Base-by-base conservation (phyloP, 1,140 invertebrate genomes). In the Tetramorium parvispinum region DNA sequence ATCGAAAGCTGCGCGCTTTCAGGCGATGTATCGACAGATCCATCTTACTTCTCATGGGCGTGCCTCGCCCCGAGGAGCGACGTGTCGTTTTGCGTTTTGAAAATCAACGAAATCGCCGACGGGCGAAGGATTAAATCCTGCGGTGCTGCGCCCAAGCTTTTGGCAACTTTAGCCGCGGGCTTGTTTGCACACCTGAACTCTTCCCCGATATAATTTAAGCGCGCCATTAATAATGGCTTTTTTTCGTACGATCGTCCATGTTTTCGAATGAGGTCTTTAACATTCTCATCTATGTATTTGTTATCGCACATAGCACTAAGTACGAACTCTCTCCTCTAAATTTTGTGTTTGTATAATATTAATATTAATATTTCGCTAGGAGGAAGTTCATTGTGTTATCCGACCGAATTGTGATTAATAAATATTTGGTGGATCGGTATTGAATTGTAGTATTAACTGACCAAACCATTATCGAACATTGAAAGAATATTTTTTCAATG, bases 151-250 rank as follows among this genome's bases (percentile, higher is more conserved):
- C 73, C 53, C 61, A 89, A 89, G 78, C 93, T 94, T 93, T 92
- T 91, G 90, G 92, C 92, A 89, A 93, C 89, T 87, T 91, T 89
- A 87, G 92, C 94, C 92, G 87, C 91, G 85, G 94, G 94, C 91
- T 88, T 95, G 92, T 95, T 95, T 95, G 92, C 92, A 93, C 95
- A 95, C 93, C 94, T 94, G 94, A 94, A 87, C 90, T 92, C 88
- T 78, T 88, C 70, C 66, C 86, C 76, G 88, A 86, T 82, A 91
- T 89, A 91, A 88, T 89, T 88, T 71, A 83, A 65, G 59, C 75
- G 66, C 27, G 76, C 79, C 78, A 81, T 90, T 88, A 91, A 90
- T 86, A 88, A 85, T 87, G 66, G 87, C 65, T 77, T 63, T 32
- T 32, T 73, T 59, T 75, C 65, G 53, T 46, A 4, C 40, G 10